Base-by-base conservation (phyloP, 2,113 vertebrate species). In the Athene noctua region DNA sequence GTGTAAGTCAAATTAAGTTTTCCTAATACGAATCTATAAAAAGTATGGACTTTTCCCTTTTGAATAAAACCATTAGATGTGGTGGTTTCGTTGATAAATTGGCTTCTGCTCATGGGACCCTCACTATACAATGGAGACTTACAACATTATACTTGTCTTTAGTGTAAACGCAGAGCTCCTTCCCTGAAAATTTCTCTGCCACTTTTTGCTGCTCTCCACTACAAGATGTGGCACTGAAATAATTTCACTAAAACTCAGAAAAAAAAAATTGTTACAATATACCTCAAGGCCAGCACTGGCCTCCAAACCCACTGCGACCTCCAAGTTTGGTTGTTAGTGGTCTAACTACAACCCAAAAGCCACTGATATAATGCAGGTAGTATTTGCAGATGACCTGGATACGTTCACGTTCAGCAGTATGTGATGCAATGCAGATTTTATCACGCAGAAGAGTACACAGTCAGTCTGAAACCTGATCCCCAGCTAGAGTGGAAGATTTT, bases 401-500 rank as follows among this genome's bases (percentile, higher is more conserved):
- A 5, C 0, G 15, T 25, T 58, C 34, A 12, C 0, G 0, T 14
- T 51, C 59, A 65, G 63, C 1, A 65, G 49, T 10, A 55, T 1
- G 10, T 3, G 9, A 11, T 4, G 16, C 32, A 54, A 10, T 4
- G 16, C 32, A 54, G 27, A 14, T 78, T 70, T 84, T 46, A 52
- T 30, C 40, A 42, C 0, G 0, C 49, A 51, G 38, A 62, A 26
- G 18, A 82, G 34, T 17, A 30, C 40, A 23, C 0, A 29, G 0
- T 21, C 65, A 55, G 32, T 26, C 15, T 74, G 70, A 63, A 55
- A 61, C 54, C 79, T 10, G 9, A 62, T 46, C 44, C 42, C 26
- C 61, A 68, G 58, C 32, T 17, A 18, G 40, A 57, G 36, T 0
- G 4, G 42, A 71, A 54, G 7, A n/a, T 61, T 88, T 82, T 38